Evolutionary conservation across 2,797 vertebrate genomes (phyloP), one percentile per base, ranked within the genome.

Genomic region (Kryptolebias ocellatus): DNA sequence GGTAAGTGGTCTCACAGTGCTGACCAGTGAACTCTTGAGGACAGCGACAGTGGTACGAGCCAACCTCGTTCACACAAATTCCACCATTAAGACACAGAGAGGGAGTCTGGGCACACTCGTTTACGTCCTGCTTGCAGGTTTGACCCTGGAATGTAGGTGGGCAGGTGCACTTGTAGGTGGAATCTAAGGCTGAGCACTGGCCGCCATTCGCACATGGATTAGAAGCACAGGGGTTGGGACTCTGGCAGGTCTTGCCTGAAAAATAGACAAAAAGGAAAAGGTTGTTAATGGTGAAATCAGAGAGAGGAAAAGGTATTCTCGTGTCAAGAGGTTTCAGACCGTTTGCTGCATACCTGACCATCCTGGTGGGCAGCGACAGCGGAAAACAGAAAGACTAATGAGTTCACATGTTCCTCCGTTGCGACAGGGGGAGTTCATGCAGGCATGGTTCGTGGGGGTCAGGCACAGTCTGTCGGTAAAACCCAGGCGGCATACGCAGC

Each of bases 191-290:
- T 3, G 95, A 94, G 55, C 98, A 99, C 83, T 94, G 95, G 11
- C 97, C 98, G 0, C 95, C 95, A 0, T 99, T 99, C 78, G 96
- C 96, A 0, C 97, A 99, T 0, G 98, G 97, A 84, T 98, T 98
- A 50, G 97, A 99, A n/a, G 98, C 96, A 0, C 98, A 99, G 0
- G 98, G 96, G 78, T 99, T 96, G 0, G 97, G 95, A 50, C 96
- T 93, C 79, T 97, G 96, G 87, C 98, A 99, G 0, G 89, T 93
- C 90, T 97, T 96, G 44, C 98, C 97, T 99, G 81, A 18, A 63
- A 64, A 50, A 60, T 1, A 59, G 71, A n/a, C 74, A 1, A 55
- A 8, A 9, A 51, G n/a, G 16, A 60, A 4, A 64, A 29, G 28
- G 42, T 24, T 2, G 5, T 27, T 65, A 1, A 11, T 6, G 5